Evolutionary conservation across 2,113 vertebrate species (phyloP), one percentile per base, ranked within the genome.

Genomic region (Recurvirostra avosetta): DNA sequence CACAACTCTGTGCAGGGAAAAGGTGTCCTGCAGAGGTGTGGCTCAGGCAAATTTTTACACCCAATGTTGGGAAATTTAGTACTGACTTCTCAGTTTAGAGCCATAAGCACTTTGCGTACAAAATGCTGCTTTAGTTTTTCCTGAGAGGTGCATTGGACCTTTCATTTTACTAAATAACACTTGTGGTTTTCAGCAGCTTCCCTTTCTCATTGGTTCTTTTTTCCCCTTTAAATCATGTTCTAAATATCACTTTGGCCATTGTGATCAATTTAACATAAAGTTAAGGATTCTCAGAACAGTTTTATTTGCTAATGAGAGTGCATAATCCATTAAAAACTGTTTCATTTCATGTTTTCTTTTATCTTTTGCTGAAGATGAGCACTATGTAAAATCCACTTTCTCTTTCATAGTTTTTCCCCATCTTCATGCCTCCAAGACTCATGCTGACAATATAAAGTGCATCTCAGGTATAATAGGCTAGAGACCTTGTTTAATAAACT

Each of bases 311-410:
- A 68, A 29, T 45, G 63, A 95, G 66, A 75, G 67, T 49, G 11
- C 59, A 83, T 41, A 86, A 38, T 75, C 43, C 73, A 52, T 85
- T 92, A 89, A 93, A 75, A 76, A 17, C 16, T 52, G 10, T 53
- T 94, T 92, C 14, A 88, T 96, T 83, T 93, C 23, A 68, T 32
- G 22, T 72, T 94, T 96, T 88, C 82, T 83, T 66, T 96, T 72
- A 11, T 93, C 52, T 95, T 92, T 77, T 71, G 25, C 73, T 97
- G 58, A 88, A 95, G 85, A 95, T 89, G 50, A 95, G 43, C 93
- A 43, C 86, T 88, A 93, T 80, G 72, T 77, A 96, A 96, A 96
- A 83, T 17, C 76, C 14, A 70, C 32, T 81, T n/a, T 34, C 10
- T 38, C 41, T 80, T 49, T 82, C 25, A 29, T 67, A 79, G 29